Base-by-base conservation (phyloP, 2,797 vertebrate genomes). In the Orestias chungarensis region DNA sequence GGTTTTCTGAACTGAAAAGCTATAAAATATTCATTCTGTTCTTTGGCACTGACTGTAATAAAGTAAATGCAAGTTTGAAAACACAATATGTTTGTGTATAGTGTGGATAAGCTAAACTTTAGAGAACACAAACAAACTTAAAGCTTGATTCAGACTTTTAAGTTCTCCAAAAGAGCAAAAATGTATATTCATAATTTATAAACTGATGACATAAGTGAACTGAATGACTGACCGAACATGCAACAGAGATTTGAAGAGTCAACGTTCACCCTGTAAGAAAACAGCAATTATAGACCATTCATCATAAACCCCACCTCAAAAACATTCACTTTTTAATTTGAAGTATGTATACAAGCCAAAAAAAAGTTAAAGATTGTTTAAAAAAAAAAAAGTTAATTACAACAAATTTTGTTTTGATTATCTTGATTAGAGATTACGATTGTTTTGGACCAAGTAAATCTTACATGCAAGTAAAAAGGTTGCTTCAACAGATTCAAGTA, bases 401-500 rank as follows among this genome's bases (percentile, higher is more conserved):
- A 61, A 38, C 9, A 11, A 0, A 5, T 33, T 29, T 49, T 42
- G 7, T 31, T 70, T 71, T 46, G 35, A 33, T 68, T 44, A 20
- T 64, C 27, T 42, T 70, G 12, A 44, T 1, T 25, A 40, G 8
- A n/a, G 43, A 6, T 27, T 47, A 0, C 9, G n/a, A 40, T 42
- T 0, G 29, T 52, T 59, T 23, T 68, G 2, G 12, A 61, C 12
- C 1, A 0, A 7, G 66, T 40, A 57, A 40, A 62, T 31, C 15
- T 74, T 70, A 61, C 35, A 38, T 6, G 0, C 47, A 57, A 65
- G 82, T 46, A 27, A 40, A 31, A 66, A 33, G 17, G 46, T 64
- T 27, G 9, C 2, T 29, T 20, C 29, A 50, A 68, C 1, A 68
- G 64, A 29, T 68, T 25, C 43, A 15, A 42, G 55, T 44, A 8